Base-by-base conservation (phyloP, 1,140 invertebrate species). In the Procambarus virginalis region DNA sequence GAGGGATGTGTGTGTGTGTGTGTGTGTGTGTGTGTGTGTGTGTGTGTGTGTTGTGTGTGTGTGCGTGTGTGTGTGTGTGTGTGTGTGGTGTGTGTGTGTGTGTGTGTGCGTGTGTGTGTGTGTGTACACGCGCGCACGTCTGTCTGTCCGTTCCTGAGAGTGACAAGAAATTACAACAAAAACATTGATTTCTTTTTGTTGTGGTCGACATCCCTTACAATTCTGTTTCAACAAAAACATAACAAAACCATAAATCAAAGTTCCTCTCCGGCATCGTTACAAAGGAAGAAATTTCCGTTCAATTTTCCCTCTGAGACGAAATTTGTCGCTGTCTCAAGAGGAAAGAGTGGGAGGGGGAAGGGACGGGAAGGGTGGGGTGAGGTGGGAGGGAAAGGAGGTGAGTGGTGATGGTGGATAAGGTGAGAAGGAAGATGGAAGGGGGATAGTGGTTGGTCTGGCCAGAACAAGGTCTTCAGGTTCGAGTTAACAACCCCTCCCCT, bases 21-120 rank as follows among this genome's bases (percentile, higher is more conserved):
- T n/a, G n/a, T n/a, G n/a, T 58, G 55, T 58, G 55, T 58, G 55
- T 58, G 55, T 58, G 55, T 58, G 55, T 58, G 55, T 58, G 55
- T 58, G 55, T 58, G 55, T 58, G 55, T 58, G 55, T 58, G 55
- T 58, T 55, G 51, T 55, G 51, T 55, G 51, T 55, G 51, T 55
- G 70, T 73, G 70, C 46, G 76, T 78, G 76, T 78, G 76, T 46
- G 22, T 78, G 76, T 78, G 76, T 78, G 76, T 78, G 76, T 78
- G 76, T 78, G 76, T 78, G 76, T 78, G 76, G 45, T 45, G 76
- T 78, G 73, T 75, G 73, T 75, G 73, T 75, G 73, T 75, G 73
- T 75, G 73, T 75, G 73, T 75, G 73, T 75, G 73, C n/a, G 73
- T 75, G 73, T 12, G 73, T 75, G 73, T 75, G 73, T 75, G 73